phyloP scores from a whole-genome alignment of 2,888 invertebrate species.

The Osedax fenrisi region DNA sequence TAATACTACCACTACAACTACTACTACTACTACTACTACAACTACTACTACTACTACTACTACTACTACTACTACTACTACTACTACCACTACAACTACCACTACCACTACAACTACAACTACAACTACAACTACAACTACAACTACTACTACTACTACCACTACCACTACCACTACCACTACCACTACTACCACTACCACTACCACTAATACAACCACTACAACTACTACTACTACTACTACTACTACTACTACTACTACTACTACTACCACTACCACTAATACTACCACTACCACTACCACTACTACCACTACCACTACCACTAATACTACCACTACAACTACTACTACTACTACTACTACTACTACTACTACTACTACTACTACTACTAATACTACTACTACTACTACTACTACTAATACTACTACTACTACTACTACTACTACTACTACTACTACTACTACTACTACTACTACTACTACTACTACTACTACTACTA shows the following conservation, averaged over 20 bases:
- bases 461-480: slow-evolving; percentile 10
- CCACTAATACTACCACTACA: not conserved
- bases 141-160: not conserved
- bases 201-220: not conserved
- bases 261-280: slow-evolving; percentile 16
- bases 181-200: not conserved
- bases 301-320: slow-evolving; percentile 8
- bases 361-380: slow-evolving; percentile 6
- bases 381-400: not conserved
- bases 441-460: not conserved
- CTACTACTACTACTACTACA: not conserved
- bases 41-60: not conserved
- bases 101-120: not conserved
- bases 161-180: not conserved
- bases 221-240: slow-evolving; percentile 11
- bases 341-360: slow-evolving; percentile 11
- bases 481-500: slow-evolving; percentile 12
- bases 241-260: slow-evolving; percentile 13
- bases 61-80: not conserved
- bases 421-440: slow-evolving; percentile 1
- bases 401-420: slow-evolving; percentile 6
- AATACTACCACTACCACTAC: slow-evolving; percentile 11
- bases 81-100: not conserved
- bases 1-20: not conserved
- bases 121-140: not conserved